Conservation (phyloP, 2,888 invertebrate genomes). For the Heterodera filipjevi region DNA sequence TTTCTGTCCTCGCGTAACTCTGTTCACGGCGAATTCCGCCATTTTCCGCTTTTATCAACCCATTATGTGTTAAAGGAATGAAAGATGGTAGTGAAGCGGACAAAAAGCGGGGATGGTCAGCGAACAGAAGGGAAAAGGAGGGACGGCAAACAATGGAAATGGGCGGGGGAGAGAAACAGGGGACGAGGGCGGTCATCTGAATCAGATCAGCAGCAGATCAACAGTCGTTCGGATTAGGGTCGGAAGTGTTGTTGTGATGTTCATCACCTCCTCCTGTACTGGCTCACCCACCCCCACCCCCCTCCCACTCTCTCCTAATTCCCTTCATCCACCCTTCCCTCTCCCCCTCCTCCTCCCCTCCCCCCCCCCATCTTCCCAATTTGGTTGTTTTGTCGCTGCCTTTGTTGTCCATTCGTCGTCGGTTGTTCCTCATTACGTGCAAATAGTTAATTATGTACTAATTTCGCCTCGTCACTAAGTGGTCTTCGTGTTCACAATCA, state of each 20-base stretch:
- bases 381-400: not conserved
- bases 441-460: not conserved
- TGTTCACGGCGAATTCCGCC: not conserved
- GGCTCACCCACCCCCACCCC: not conserved
- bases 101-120: not conserved
- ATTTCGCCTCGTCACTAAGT: not conserved
- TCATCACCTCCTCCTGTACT: not conserved
- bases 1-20: not conserved
- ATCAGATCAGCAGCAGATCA: not conserved
- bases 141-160: too few relatives aligned
- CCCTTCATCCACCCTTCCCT: not conserved
- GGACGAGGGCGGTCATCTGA: not conserved
- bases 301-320: not conserved
- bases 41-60: conserved; percentile 3
- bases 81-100: conserved; percentile 1
- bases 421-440: not conserved
- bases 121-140: not conserved
- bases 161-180: too few relatives aligned
- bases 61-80: not conserved
- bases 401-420: not conserved
- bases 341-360: not conserved
- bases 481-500: not conserved
- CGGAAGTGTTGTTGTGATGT: not conserved
- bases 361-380: not conserved
- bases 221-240: conserved; percentile 3